Base-by-base conservation (phyloP, 2,797 vertebrate genomes). In the Sardinella longiceps region DNA sequence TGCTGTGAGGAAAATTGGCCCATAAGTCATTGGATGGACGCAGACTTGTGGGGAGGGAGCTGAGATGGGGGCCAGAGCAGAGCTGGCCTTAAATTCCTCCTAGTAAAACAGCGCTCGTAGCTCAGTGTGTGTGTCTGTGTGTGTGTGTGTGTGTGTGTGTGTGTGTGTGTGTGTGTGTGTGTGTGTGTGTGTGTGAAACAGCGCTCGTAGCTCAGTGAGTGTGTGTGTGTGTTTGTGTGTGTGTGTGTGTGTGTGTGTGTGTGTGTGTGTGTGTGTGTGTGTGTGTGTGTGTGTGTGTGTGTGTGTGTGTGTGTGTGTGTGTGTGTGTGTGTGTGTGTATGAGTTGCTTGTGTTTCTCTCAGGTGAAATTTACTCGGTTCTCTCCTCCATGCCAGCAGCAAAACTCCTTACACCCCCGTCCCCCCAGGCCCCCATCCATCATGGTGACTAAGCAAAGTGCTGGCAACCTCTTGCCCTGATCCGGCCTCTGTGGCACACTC, bases 1-100 rank as follows among this genome's bases (percentile, higher is more conserved):
- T 51, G 46, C 15, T 28, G 46, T 33, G 51, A 81, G 81, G 81
- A 30, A 50, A 51, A 53, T 74, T 74, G 81, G 48, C 51, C 48
- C 81, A 81, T 33, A 56, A 81, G 18, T 74, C 30, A 39, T 74
- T 20, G 4, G 33, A 28, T 14, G 30, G 30, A 37, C 30, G 60
- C 60, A 30, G 60, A 30, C 10, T 66, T 25, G 60, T 66, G 25
- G 60, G 12, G 60, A 30, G 12, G 60, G 14, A 28, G 30, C 18
- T 5, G 66, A 5, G 15, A 14, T 33, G 15, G 30, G 15, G 25
- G 14, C 63, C 63, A 33, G 63, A 14, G 63, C 63, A 33, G 63
- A 14, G 63, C 30, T 18, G 25, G 15, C 66, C 30, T 39, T 74
- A 74, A 74, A 74, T 74, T 20, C 30, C 30, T 70, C 12, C 33